Base-by-base conservation (phyloP, 2,888 invertebrate species). In the Subacronicta megacephala region DNA sequence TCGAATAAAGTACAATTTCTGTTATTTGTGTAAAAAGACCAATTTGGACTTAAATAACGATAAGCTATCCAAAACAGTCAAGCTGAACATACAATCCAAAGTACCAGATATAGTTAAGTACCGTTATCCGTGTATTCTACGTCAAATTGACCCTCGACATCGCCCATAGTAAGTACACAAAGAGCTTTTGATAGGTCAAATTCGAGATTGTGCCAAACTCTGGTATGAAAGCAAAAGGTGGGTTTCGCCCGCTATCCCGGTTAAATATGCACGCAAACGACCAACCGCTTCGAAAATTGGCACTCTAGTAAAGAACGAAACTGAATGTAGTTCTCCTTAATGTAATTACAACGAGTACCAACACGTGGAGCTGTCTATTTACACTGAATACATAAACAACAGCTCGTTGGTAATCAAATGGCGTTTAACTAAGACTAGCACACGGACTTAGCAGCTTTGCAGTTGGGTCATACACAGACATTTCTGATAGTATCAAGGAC, bases 251-350 rank as follows among this genome's bases (percentile, higher is more conserved):
- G 75, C 77, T 72, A 76, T 80, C 68, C 76, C 67, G 71, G 80
- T 89, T 89, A 88, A 89, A 89, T 88, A 88, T 90, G 87, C 85
- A 89, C 75, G 68, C 80, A 81, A 84, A 86, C 83, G 79, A 77
- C 77, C 82, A 78, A 77, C 78, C 75, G 76, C 77, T 75, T 72
- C 72, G 83, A 83, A 84, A 83, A 86, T 85, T 79, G 85, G 80
- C 81, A 75, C 78, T 69, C 75, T 62, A 70, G 78, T 83, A 80
- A 83, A 83, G 84, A 87, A 83, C 82, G 77, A 68, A 74, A 78
- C 66, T 69, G 77, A 78, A 77, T 80, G 80, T 83, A 75, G 77
- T 72, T 57, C 77, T 74, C 80, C 80, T 82, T 87, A 87, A 87
- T 85, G 87, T 88, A 84, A 89, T 88, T 87, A 88, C 80, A 75